These are phyloP conservation scores for Enhydra lutris DNA, from an alignment of 2,113 vertebrate genomes.

Conservation along the genomic window DNA sequence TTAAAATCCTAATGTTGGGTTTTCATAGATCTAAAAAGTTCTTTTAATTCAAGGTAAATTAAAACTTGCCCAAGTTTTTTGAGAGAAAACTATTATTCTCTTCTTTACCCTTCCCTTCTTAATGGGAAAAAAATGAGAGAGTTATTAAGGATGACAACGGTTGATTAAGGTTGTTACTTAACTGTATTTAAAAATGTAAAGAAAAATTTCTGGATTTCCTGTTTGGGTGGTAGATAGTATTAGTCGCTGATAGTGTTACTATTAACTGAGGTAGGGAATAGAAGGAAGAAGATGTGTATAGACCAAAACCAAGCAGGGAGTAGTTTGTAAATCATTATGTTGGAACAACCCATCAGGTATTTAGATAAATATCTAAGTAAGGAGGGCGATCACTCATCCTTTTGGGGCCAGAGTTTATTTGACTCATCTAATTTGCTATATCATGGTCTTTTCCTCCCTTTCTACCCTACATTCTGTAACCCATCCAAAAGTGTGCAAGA, in stretches of 20 bases:
- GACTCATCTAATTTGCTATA: neutral
- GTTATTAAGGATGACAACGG: neutral
- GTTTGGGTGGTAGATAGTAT: neutral
- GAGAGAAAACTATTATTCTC: neutral
- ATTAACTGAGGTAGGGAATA: neutral
- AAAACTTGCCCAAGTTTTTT: neutral
- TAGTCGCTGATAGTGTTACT: neutral
- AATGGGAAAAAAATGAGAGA: neutral
- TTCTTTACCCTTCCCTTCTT: neutral
- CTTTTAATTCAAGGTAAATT: neutral
- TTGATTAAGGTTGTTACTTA: neutral
- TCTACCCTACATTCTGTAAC: neutral
- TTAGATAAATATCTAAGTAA: neutral
- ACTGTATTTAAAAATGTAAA: neutral
- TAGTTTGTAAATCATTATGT: neutral
- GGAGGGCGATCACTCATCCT: neutral
- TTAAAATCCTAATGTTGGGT: neutral
- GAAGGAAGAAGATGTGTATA: neutral
- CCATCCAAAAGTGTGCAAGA: neutral
- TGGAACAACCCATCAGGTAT: neutral
- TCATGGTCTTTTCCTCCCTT: neutral
- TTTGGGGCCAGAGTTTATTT: neutral
- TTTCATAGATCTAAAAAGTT: constrained; percentile 3
- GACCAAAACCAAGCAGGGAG: neutral
- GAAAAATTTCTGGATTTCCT: neutral